Conservation (phyloP, 2,797 vertebrate genomes). For the Ctenosaura bakeri region DNA sequence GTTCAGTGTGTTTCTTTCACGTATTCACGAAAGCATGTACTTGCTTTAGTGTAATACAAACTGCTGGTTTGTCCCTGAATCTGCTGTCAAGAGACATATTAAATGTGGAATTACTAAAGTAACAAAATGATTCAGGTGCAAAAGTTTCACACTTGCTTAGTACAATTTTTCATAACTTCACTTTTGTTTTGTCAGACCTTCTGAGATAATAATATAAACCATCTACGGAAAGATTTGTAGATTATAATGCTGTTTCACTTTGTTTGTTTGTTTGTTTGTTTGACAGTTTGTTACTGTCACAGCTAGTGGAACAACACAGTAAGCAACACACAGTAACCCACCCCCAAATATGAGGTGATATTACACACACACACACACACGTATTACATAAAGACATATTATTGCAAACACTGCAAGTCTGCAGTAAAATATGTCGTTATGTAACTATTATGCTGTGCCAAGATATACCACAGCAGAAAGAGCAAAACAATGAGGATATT, state of each 20-base stretch:
- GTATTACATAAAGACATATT: no score
- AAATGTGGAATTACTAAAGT: constrained; percentile 12
- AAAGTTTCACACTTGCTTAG: constrained; percentile 18
- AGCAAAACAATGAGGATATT: neutral
- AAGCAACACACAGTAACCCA: neutral
- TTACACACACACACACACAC: no score
- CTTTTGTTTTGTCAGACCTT: neutral
- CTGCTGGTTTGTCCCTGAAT: neutral
- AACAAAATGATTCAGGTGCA: neutral
- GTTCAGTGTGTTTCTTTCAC: neutral
- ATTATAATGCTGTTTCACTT: neutral
- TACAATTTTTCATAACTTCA: neutral
- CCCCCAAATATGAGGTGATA: neutral
- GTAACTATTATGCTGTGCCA: neutral
- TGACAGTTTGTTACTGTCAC: neutral
- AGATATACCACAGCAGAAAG: neutral
- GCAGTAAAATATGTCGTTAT: neutral
- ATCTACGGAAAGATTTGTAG: neutral
- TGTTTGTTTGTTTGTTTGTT: neutral
- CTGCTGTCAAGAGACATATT: neutral
- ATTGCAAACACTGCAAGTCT: no score
- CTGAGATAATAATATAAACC: neutral
- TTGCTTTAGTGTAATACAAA: constrained; percentile 10
- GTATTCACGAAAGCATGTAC: neutral
- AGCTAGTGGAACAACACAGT: constrained; percentile 1